Percentiles rank a stretch among this genome's conserved stretches.
Conservation (phyloP, 2,797 vertebrate genomes). For the Myioborus melanocephalus region DNA sequence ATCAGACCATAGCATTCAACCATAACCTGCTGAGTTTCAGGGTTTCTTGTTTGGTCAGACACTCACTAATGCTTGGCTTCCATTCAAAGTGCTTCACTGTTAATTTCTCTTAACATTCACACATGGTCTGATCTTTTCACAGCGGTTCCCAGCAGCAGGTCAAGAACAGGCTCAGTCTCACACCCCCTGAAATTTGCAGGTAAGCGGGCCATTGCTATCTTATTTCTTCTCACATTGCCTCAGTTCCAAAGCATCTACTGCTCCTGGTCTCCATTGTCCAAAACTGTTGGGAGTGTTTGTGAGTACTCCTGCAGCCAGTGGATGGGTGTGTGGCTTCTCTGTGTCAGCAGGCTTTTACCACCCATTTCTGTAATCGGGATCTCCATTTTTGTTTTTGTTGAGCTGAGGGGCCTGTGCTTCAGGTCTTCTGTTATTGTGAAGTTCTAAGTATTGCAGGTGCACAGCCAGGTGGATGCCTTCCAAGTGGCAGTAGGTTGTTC, state of each 20-base stretch:
- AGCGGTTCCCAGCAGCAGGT: neutral
- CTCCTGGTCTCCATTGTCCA: neutral
- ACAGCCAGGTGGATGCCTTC: neutral
- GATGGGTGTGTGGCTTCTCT: neutral
- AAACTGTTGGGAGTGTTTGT: neutral
- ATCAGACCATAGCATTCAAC: neutral
- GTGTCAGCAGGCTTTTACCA: neutral
- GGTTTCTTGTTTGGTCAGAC: neutral
- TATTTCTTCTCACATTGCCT: neutral
- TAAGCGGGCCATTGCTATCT: neutral
- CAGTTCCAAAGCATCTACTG: neutral
- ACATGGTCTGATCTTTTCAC: neutral
- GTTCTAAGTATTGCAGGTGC: neutral
- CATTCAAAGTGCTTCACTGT: neutral
- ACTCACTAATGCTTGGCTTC: neutral
- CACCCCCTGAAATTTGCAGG: neutral
- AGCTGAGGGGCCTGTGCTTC: neutral
- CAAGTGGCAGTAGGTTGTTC: neutral
- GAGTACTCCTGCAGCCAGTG: neutral
- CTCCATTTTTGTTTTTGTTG: neutral
- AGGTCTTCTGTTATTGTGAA: neutral
- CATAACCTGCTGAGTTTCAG: constrained; percentile 12
- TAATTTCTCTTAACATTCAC: neutral
- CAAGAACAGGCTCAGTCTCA: neutral
- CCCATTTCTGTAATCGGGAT: neutral